Evolutionary conservation across 1,140 invertebrate genomes (phyloP).

Genomic region (Pissodes strobi): DNA sequence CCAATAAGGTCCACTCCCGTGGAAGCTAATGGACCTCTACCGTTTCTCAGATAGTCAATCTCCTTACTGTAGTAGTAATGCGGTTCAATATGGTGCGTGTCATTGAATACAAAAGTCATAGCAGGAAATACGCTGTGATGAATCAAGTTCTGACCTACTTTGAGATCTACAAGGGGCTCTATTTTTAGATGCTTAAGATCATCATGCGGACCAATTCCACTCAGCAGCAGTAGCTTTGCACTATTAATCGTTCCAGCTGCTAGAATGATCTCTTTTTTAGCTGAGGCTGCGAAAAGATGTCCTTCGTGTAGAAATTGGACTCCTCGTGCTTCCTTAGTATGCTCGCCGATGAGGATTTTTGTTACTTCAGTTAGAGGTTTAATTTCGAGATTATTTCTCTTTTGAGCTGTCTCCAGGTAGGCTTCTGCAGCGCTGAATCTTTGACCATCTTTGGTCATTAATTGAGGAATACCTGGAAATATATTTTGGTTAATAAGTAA

Average conservation of each 20-base stretch:
- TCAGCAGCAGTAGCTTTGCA: conserved; percentile 82
- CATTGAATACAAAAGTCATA: conserved; percentile 42
- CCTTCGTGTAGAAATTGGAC: conserved; percentile 64
- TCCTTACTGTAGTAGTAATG: conserved; percentile 36
- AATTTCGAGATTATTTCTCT: conserved; percentile 69
- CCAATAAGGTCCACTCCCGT: conserved; percentile 55
- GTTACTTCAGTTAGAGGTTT: conserved; percentile 62
- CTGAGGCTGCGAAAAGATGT: conserved; percentile 56
- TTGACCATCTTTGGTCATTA: conserved; percentile 61
- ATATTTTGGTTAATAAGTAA: neutral
- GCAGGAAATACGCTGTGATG: conserved; percentile 61
- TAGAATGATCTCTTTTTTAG: conserved; percentile 70
- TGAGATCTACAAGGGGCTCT: conserved; percentile 56
- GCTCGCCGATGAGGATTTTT: conserved; percentile 65
- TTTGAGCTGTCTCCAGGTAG: conserved; percentile 61
- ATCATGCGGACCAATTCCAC: conserved; percentile 74
- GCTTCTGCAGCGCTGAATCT: conserved; percentile 63
- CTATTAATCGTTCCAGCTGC: conserved; percentile 84
- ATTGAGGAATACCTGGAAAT: conserved; percentile 62
- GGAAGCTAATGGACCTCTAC: conserved; percentile 55
- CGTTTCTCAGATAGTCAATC: conserved; percentile 54
- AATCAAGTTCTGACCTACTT: conserved; percentile 62
- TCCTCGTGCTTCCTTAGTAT: conserved; percentile 64
- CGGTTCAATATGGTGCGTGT: conserved; percentile 53
- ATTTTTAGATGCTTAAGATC: conserved; percentile 58